Base-by-base conservation (phyloP, 1,140 invertebrate species). In the Nixonia krombeini region DNA sequence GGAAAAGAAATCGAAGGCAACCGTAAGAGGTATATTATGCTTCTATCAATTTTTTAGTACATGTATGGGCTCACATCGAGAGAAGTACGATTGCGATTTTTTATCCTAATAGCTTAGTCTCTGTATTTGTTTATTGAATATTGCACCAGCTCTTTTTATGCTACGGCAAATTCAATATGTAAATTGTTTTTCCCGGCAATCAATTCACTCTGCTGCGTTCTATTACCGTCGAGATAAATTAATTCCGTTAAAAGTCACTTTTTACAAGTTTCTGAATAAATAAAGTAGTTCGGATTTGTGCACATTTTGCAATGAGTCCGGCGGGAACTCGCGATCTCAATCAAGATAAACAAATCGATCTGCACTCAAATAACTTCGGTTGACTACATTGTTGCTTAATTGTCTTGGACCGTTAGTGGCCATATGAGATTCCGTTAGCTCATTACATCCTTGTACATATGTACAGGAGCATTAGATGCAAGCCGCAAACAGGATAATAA, bases 381-480 rank as follows among this genome's bases (percentile, higher is more conserved):
- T n/a, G 42, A 7, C 12, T 5, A 31, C 56, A 13, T 2, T 29
- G 13, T 2, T 38, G 21, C 18, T 17, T 65, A 57, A 65, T 52
- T 52, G 52, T 33, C 61, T 64, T 64, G 50, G 41, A 64, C 56
- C 45, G 47, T 37, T 51, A 31, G 40, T 56, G 46, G 47, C 52
- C 41, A 28, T 47, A 33, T 26, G 18, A 13, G 29, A 46, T 52
- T 18, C 46, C 18, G 51, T 52, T 51, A 46, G 42, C 47, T 57
- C 61, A 51, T 65, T 65, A 65, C 31, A 28, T 45, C 46, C 61
- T 33, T 16, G 51, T 51, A 63, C 46, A 59, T 50, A 59, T 56
- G 45, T 56, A 55, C 26, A 16, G 6, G 38, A 12, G 51, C 33
- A 56, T 59, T 67, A 59, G 57, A 61, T 33, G 51, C 23, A 31